Evolutionary conservation across 2,888 invertebrate species (phyloP), one percentile per base, ranked within the genome.

Genomic region (Thecophora atra): DNA sequence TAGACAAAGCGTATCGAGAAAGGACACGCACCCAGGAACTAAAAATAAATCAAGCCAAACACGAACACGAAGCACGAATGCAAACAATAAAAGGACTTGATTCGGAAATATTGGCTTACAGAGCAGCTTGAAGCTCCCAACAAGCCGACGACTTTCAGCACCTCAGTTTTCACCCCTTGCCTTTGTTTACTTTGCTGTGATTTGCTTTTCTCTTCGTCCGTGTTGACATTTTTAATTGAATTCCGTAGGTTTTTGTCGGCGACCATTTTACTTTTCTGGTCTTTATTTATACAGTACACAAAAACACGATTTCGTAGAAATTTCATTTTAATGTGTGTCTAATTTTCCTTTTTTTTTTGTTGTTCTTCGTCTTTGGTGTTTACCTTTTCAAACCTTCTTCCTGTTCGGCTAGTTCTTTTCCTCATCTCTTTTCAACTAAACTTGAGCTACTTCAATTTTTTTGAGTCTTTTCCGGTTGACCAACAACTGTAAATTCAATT

Each of bases 41-140:
- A n/a, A n/a, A n/a, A n/a, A 66, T 26, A 17, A 11, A 47, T 17
- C 47, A 11, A 47, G 24, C 69, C 47, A 60, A 26, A 19, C 7
- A 17, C 1, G 47, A 28, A 60, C n/a, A n/a, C n/a, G 60, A 47
- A 15, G 26, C 64, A 64, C 26, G 47, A 64, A 64, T 44, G 64
- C 19, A 54, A 26, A 69, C 30, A 52, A 37, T 11, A 37, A 37
- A 37, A 37, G 37, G 37, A 37, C 11, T 37, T 37, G 37, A 37
- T 37, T 37, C 11, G 37, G 37, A 37, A 37, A n/a, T n/a, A n/a
- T n/a, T n/a, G n/a, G n/a, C n/a, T n/a, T n/a, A n/a, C n/a, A 37
- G 37, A 6, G 37, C 11, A 11, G 7, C 37, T 11, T 1, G 37
- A 37, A 37, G 37, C 37, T 1, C 11, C n/a, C n/a, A 37, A 6